These are phyloP conservation scores for Hypomesus transpacificus DNA, from an alignment of 2,113 vertebrate genomes.

Conservation along the genomic window DNA sequence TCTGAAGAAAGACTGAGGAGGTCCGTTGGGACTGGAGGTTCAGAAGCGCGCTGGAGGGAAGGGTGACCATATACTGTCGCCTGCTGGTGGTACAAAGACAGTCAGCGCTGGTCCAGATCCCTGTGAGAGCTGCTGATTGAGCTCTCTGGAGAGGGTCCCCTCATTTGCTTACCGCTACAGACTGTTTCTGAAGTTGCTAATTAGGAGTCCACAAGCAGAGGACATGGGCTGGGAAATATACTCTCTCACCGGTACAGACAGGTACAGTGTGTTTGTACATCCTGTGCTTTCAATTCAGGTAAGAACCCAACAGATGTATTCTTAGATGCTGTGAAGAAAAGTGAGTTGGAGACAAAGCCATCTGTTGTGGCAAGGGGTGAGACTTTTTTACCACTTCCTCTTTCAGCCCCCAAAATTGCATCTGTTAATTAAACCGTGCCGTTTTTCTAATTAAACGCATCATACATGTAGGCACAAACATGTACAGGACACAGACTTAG, in stretches of 20 bases:
- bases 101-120: no score
- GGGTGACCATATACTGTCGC: no score
- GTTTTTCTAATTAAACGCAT: no score
- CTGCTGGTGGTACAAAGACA: no score
- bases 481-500: no score
- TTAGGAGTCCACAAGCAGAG: conserved; percentile 26
- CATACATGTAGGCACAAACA: no score
- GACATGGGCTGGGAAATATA: conserved; percentile 10
- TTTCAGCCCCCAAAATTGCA: no score
- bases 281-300: conserved; percentile 11
- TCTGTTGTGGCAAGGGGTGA: not conserved
- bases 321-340: not conserved
- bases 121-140: not conserved
- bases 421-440: no score
- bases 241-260: conserved; percentile 19
- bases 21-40: no score
- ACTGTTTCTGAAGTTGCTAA: conserved; percentile 27
- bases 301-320: not conserved
- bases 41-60: no score
- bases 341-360: not conserved
- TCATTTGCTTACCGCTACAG: conserved; percentile 1
- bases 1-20: no score
- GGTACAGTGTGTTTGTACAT: conserved; percentile 1
- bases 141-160: not conserved
- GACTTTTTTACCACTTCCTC: not conserved